Evolutionary conservation across 1,140 invertebrate species (phyloP), one percentile per base, ranked within the genome.

Genomic region (Cephus cinctus): DNA sequence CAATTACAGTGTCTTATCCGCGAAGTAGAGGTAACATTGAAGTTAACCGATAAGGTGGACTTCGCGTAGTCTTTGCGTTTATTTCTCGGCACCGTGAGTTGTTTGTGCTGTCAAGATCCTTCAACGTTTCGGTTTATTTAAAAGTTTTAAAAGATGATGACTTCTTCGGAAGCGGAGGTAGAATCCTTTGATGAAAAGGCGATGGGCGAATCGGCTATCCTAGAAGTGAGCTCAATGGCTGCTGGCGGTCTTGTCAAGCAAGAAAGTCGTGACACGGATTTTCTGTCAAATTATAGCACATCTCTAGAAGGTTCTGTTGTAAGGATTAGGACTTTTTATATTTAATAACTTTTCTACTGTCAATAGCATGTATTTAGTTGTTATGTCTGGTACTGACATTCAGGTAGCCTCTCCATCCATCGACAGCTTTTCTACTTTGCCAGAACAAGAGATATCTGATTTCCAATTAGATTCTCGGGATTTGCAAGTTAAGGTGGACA

Each of bases 401-500:
- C 31, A 78, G 71, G 67, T 82, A 25, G 80, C 80, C 42, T 83
- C 82, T 4, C 81, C 81, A 8, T 83, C 81, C 14, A 76, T 82
- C 27, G 82, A 83, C 43, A 84, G 82, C 55, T 83, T 83, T 63
- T 83, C 81, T 1, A 82, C 81, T 14, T 68, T 83, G 25, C 78
- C 79, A 21, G 81, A 84, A 45, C 78, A 83, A 52, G 80, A 79
- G 27, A 61, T 75, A 20, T 78, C 78, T 2, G 80, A 83, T 50
- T 74, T 81, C 42, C 77, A 78, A 56, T 54, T 75, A 27, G 80
- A 81, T 52, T 74, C 75, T 51, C 71, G 79, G 12, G 86, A 89
- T 65, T 66, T 89, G 8, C 81, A 83, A 65, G 79, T 88, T 0
- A 78, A 82, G 69, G 85, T 89, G 14, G 87, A 89, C 53, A 86